These are phyloP conservation scores for Streptopelia turtur DNA, from an alignment of 2,797 vertebrate genomes.

Conservation along the genomic window DNA sequence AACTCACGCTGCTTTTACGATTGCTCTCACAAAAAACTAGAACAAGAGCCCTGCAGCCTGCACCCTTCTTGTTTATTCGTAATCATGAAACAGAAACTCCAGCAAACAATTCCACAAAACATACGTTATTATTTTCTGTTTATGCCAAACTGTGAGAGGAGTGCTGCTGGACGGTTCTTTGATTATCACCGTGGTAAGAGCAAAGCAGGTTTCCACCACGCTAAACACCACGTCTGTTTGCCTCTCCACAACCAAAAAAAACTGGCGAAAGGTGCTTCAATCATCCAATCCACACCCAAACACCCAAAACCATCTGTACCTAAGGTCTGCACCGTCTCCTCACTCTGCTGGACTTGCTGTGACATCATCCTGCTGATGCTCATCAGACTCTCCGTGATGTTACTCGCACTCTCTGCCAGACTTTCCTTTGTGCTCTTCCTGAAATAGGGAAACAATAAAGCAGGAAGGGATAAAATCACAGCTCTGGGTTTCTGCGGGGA, in stretches of 20 bases:
- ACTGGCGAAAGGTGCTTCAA: background rate
- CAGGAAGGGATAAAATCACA: background rate
- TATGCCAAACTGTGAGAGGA: background rate
- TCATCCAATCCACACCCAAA: background rate
- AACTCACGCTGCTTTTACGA: background rate
- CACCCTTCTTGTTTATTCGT: background rate
- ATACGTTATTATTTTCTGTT: background rate
- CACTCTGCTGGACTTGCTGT: constrained; percentile 94
- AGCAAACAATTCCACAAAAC: background rate
- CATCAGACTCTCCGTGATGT: constrained; percentile 95
- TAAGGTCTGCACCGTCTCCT: constrained; percentile 90
- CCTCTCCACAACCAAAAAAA: background rate
- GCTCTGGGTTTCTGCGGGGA: background rate
- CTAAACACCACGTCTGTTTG: background rate
- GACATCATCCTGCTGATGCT: constrained; percentile 97
- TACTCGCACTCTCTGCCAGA: constrained; percentile 88
- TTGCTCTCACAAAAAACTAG: background rate
- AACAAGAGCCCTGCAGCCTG: background rate
- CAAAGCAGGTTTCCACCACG: background rate
- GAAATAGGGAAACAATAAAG: background rate
- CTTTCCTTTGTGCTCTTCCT: constrained; percentile 92
- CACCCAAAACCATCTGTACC: constrained; percentile 72
- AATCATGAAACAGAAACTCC: background rate
- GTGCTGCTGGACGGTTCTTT: background rate
- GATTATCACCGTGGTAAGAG: rapidly evolving